Base-by-base conservation (phyloP, 2,113 vertebrate species). In the Strix aluco region DNA sequence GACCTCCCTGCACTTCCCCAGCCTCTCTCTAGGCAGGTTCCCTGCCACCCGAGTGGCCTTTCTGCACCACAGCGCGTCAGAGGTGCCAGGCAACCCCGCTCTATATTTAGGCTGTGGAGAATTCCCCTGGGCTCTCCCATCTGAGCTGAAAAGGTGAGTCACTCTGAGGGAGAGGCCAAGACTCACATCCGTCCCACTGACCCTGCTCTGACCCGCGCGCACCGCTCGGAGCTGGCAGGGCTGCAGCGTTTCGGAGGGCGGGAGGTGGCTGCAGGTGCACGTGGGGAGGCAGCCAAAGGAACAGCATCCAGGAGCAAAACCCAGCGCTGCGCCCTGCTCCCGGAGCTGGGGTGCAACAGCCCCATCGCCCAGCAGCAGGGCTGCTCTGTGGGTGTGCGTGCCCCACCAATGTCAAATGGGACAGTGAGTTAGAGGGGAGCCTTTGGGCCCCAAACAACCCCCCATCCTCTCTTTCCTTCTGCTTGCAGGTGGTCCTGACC, bases 91-190 rank as follows among this genome's bases (percentile, higher is more conserved):
- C 75, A 95, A 94, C 80, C 90, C 95, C 1, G 30, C 92, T 94
- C 96, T 96, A 97, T 96, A 96, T 96, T 96, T 96, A 96, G 95
- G 95, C 72, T 38, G 80, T 66, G 69, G 85, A 96, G 96, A 96
- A 96, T 84, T 96, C 90, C 96, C 96, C 86, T 95, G 94, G 96
- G 95, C 94, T 96, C 95, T 96, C 96, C 95, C 79, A 96, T 86
- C 90, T 2, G 22, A 92, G 74, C 94, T 90, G 90, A 78, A 82
- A 96, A 96, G 96, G 96, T 96, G 96, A 97, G 95, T 97, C 96
- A 97, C 66, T 44, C 87, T 0, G 2, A 96, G 94, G 96, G 96
- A 96, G 95, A 97, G 96, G 96, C 96, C 93, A 87, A 91, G 94
- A 92, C 94, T 94, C 80, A 17, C 94, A 92, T 90, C 83, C 40